Evolutionary conservation across 2,797 vertebrate genomes (phyloP).

Genomic region (Clarias fuscus): DNA sequence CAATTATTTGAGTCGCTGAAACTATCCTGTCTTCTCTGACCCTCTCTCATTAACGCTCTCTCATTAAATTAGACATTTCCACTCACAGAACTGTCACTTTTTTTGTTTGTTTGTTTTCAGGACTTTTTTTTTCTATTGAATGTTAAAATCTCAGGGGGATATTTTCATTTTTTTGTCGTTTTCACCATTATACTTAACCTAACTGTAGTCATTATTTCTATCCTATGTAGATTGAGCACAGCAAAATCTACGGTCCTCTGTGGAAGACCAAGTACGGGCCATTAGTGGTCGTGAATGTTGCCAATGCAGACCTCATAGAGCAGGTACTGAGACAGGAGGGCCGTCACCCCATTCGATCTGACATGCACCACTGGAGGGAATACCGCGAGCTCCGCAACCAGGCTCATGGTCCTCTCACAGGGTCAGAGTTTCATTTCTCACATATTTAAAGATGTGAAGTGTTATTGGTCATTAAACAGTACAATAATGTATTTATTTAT

Average conservation of each 20-base stretch:
- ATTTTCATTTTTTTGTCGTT: background rate
- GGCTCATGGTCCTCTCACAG: slow-evolving; percentile 77
- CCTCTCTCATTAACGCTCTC: no score
- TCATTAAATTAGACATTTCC: no score
- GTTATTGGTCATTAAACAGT: background rate
- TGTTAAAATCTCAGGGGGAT: no score
- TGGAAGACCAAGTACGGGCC: slow-evolving; percentile 78
- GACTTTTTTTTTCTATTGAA: no score
- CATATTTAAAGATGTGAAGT: background rate
- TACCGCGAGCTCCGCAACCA: slow-evolving; percentile 76
- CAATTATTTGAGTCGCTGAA: no score
- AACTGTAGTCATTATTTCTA: background rate
- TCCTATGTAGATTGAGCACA: slow-evolving; percentile 73
- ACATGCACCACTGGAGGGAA: slow-evolving; percentile 79
- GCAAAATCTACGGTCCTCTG: slow-evolving; percentile 75
- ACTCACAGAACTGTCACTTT: no score
- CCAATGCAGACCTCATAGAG: slow-evolving; percentile 76
- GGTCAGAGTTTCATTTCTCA: slow-evolving; percentile 63
- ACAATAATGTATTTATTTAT: background rate
- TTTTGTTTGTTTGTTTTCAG: no score
- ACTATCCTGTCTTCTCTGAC: no score
- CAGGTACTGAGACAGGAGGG: slow-evolving; percentile 79
- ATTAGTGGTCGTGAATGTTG: slow-evolving; percentile 75
- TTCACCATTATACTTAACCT: background rate
- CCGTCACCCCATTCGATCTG: slow-evolving; percentile 67